Base-by-base conservation (phyloP, 2,113 vertebrate species). In the Xenopus borealis region DNA sequence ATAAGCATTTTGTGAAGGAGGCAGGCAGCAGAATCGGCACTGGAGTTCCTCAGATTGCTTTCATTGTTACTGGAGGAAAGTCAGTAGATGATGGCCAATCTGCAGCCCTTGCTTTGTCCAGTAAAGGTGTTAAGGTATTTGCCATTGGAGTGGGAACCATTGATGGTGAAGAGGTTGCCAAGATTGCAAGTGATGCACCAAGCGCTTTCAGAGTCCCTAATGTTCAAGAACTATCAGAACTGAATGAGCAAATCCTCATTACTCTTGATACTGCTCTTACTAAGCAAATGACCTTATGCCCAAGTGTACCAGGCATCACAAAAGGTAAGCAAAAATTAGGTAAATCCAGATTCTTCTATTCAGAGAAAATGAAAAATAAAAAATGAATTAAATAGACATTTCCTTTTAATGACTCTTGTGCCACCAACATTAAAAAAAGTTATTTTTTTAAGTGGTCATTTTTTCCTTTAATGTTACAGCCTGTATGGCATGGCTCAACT, bases 201-300 rank as follows among this genome's bases (percentile, higher is more conserved):
- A 97, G 84, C 0, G 91, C 93, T 5, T 94, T 95, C 81, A 82
- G 95, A 5, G 92, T 84, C 7, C 75, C 89, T 6, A 93, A 75
- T 0, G 86, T 91, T 11, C 86, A 79, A 71, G 91, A 82, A 72
- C 91, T 99, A 50, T 97, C 95, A 0, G 96, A 98, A 40, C 81
- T 97, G 57, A 96, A 93, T 0, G 96, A 99, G 78, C 91, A 95
- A 73, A 93, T 99, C 50, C 77, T 98, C 81, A 89, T 91, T 18
- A 94, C 91, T 0, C 78, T 98, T 77, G 90, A 90, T 1, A 93
- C 95, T 0, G 94, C 93, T 7, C 89, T 99, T 79, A 92, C 94
- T 57, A 92, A 84, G 46, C 87, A 83, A 7, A 92, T 94, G 59
- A 91, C 83, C 46, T 17, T 93, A 3, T 98, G 96, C 75, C 86